A percentile compares a stretch with the other conserved stretches of the same genome.
Evolutionary conservation across 2,113 vertebrate species (phyloP).

Genomic region (Murina feae): DNA sequence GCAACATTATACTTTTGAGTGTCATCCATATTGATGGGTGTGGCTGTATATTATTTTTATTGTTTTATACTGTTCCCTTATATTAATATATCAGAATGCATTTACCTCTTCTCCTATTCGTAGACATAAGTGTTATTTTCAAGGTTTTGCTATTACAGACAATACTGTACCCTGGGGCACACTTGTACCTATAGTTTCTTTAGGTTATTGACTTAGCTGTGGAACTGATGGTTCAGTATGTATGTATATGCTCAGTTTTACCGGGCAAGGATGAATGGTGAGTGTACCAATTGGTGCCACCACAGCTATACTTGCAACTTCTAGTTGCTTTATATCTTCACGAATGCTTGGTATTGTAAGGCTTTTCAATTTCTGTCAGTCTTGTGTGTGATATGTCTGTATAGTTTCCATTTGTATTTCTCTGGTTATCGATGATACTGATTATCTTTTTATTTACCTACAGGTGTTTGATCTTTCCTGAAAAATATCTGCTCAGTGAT

Average conservation of each 20-base stretch:
- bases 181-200: not conserved
- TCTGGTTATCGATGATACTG: not conserved
- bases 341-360: not conserved
- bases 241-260: not conserved
- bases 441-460: not conserved
- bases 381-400: not conserved
- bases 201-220: not conserved
- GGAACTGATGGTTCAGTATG: not conserved
- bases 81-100: not conserved
- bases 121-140: not conserved
- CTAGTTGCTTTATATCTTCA: not conserved
- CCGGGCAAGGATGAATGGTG: not conserved
- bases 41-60: not conserved
- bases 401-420: slow-evolving; percentile 24
- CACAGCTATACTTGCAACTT: not conserved
- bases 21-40: not conserved
- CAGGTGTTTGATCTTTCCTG: not conserved
- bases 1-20: not conserved
- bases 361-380: not conserved
- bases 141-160: not conserved
- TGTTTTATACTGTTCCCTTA: not conserved
- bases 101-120: not conserved
- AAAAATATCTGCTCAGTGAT: not conserved
- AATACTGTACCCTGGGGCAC: not conserved
- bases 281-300: not conserved